Evolutionary conservation across 2,797 vertebrate species (phyloP).

Genomic region (Halcyon leucocephala): DNA sequence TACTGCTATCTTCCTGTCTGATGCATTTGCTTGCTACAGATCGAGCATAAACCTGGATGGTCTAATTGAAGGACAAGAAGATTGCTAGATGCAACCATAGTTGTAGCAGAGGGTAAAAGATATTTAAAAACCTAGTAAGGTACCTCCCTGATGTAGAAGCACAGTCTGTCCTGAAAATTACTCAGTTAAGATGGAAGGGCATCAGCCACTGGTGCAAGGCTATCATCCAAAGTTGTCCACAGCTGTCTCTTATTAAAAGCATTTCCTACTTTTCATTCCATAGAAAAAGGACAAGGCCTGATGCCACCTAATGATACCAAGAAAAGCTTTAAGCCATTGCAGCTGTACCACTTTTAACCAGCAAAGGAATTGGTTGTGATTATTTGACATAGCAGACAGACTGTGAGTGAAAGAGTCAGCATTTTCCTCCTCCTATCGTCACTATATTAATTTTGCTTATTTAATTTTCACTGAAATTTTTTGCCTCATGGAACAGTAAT

Average conservation of each 20-base stretch:
- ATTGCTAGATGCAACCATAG: background rate
- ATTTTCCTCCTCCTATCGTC: background rate
- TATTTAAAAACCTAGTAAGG: background rate
- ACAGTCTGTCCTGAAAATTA: background rate
- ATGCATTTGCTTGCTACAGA: background rate
- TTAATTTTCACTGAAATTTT: background rate
- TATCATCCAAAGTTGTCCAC: accelerated
- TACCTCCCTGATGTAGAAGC: background rate
- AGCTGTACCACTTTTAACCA: background rate
- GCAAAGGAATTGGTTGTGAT: background rate
- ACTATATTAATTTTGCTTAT: background rate
- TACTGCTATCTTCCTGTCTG: background rate
- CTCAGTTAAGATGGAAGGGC: background rate
- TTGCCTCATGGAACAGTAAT: background rate
- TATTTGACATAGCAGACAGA: background rate
- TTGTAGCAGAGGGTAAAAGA: background rate
- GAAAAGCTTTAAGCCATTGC: background rate
- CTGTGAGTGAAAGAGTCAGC: background rate
- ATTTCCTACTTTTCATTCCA: background rate
- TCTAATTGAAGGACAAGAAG: background rate
- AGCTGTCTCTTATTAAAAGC: background rate
- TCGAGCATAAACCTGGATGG: background rate
- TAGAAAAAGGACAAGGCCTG: background rate
- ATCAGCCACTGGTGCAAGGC: background rate
- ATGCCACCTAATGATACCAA: background rate